Evolutionary conservation across 2,113 vertebrate genomes (phyloP).

Genomic region (Fregata magnificens): DNA sequence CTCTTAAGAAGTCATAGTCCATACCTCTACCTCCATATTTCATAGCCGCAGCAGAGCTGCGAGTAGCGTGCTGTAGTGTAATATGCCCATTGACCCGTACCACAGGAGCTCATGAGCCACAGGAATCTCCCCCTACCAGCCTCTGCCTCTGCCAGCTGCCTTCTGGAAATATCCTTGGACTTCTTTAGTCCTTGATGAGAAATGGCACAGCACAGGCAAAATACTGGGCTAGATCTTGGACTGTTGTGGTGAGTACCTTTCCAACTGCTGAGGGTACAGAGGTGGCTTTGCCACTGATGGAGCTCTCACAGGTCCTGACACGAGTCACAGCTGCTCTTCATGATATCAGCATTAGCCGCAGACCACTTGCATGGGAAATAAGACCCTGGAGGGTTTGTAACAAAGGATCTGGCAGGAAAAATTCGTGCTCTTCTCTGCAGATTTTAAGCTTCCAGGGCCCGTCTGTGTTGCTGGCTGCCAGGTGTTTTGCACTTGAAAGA

Average conservation of each 20-base stretch:
- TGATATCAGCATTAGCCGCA: background rate
- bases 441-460: background rate
- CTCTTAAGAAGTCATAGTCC: background rate
- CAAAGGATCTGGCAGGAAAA: background rate
- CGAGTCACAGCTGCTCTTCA: background rate
- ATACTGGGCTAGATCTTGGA: background rate
- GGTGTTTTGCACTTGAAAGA: background rate
- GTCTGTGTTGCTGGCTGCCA: background rate
- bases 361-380: background rate
- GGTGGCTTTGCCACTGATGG: background rate
- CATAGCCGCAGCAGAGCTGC: background rate
- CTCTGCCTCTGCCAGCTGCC: background rate
- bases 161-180: background rate
- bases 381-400: background rate
- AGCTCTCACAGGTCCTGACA: background rate
- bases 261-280: background rate
- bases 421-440: background rate
- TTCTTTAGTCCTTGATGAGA: background rate
- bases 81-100: rapidly evolving
- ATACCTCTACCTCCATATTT: background rate
- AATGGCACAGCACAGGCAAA: background rate
- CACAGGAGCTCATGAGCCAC: background rate
- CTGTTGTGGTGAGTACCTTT: background rate
- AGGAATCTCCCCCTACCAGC: background rate
- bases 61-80: background rate